Conservation (phyloP, 2,888 invertebrate species). For the Hermaeophaga mercurialis region DNA sequence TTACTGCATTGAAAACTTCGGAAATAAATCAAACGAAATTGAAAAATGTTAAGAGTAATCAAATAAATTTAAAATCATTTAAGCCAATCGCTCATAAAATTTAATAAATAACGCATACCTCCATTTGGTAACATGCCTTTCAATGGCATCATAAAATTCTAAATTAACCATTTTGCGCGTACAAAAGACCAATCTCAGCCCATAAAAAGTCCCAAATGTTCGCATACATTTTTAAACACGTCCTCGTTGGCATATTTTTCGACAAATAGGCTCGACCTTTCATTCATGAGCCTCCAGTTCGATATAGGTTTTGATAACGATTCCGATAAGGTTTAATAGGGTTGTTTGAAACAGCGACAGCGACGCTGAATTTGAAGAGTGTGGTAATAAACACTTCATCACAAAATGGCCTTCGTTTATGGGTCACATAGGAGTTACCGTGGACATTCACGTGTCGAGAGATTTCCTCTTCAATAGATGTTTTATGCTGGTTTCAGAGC, state of each 20-base stretch:
- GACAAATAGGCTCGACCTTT: conserved; percentile 20
- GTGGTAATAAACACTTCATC: conserved; percentile 24
- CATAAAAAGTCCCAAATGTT: conserved; percentile 18
- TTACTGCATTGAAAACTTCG: background rate
- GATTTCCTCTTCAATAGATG: conserved; percentile 12
- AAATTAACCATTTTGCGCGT: conserved; percentile 11
- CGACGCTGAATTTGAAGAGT: conserved; percentile 18
- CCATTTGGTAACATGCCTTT: conserved; percentile 6
- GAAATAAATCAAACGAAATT: conserved; percentile 1
- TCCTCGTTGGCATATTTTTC: conserved; percentile 20
- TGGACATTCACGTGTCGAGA: conserved; percentile 15
- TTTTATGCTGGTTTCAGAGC: conserved; percentile 6
- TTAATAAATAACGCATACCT: conserved; percentile 20
- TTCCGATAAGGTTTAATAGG: conserved; percentile 21
- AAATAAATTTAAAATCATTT: conserved; percentile 11
- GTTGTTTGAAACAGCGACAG: conserved; percentile 18
- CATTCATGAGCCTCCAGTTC: conserved; percentile 17
- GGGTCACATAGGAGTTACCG: conserved; percentile 15
- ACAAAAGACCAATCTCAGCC: conserved; percentile 9
- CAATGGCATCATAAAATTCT: conserved; percentile 13
- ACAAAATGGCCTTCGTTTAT: conserved; percentile 20
- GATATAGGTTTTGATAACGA: conserved; percentile 24
- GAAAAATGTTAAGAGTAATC: background rate
- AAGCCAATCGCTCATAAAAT: conserved; percentile 15
- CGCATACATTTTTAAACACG: conserved; percentile 18